Percentiles rank a stretch among this genome's conserved stretches.
Conservation (phyloP, 2,888 invertebrate species). For the Dasysyrphus tricinctus region DNA sequence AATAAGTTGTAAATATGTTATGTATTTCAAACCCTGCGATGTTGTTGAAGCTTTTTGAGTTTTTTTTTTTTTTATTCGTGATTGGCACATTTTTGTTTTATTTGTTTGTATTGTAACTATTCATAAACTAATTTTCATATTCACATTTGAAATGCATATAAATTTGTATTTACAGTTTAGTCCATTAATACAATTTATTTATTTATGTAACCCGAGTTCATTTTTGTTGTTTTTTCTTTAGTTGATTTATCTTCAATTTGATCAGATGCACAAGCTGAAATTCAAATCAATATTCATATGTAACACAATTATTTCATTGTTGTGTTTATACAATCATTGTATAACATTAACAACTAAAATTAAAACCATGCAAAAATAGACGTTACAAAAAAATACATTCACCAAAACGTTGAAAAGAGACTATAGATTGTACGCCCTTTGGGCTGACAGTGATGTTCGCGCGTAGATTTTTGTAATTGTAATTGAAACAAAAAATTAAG, state of each 20-base stretch:
- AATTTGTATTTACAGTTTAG: slow-evolving; percentile 22
- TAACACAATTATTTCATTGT: not conserved
- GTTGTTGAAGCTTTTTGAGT: slow-evolving; percentile 62
- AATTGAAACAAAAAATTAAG: no score
- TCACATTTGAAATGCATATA: slow-evolving; percentile 21
- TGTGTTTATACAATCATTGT: not conserved
- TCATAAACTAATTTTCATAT: slow-evolving; percentile 10
- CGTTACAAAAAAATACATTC: no score
- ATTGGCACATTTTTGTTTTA: slow-evolving; percentile 70
- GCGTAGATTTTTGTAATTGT: no score
- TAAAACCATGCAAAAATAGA: not conserved
- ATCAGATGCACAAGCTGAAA: slow-evolving; percentile 8
- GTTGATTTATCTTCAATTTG: not conserved
- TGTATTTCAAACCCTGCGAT: slow-evolving; percentile 70
- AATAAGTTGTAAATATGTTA: slow-evolving; percentile 30
- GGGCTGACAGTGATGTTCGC: no score
- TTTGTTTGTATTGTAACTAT: slow-evolving; percentile 30
- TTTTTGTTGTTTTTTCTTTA: not conserved
- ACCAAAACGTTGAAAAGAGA: no score
- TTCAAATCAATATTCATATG: not conserved
- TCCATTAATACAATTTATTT: not conserved
- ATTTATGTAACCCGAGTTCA: not conserved
- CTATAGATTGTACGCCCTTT: no score
- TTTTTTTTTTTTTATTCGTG: slow-evolving; percentile 34
- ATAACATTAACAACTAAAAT: not conserved